Conservation (phyloP, 2,113 vertebrate species). For the Peromyscus leucopus region DNA sequence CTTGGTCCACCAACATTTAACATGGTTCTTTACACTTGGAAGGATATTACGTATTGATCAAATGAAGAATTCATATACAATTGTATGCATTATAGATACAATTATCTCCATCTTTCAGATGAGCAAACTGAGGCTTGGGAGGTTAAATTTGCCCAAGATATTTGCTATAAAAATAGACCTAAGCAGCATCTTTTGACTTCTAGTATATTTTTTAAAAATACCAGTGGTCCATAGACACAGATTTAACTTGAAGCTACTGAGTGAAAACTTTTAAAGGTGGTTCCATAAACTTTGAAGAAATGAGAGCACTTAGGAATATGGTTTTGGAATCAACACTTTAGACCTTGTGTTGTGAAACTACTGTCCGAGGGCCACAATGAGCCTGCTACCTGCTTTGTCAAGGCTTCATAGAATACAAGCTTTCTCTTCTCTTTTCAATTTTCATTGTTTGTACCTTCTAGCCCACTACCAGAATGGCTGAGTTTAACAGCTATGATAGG, state of each 20-base stretch:
- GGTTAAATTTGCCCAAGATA: conserved; percentile 45
- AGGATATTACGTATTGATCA: conserved; percentile 46
- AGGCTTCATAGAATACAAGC: background rate
- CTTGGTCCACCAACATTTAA: conserved; percentile 54
- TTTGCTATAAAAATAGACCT: conserved; percentile 51
- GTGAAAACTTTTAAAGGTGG: conserved; percentile 21
- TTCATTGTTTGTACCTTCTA: background rate
- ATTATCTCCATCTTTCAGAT: conserved; percentile 59
- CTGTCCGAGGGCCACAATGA: background rate
- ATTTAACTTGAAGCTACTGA: conserved; percentile 33
- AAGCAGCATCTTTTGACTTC: conserved; percentile 23
- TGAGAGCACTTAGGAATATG: conserved; percentile 47
- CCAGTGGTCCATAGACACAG: background rate
- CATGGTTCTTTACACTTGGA: conserved; percentile 37
- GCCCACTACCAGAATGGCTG: background rate
- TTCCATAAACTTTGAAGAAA: conserved; percentile 45
- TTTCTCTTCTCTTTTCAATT: background rate
- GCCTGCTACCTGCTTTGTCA: conserved; percentile 9
- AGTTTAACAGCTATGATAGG: conserved; percentile 38
- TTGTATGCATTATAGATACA: conserved; percentile 16
- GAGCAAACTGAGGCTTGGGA: conserved; percentile 43
- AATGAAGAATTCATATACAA: conserved; percentile 28
- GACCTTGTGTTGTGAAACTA: background rate
- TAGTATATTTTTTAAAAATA: conserved; percentile 20
- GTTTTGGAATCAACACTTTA: conserved; percentile 53